Evolutionary conservation across 2,888 invertebrate species (phyloP).

Genomic region (Chalcosyrphus nemorum): DNA sequence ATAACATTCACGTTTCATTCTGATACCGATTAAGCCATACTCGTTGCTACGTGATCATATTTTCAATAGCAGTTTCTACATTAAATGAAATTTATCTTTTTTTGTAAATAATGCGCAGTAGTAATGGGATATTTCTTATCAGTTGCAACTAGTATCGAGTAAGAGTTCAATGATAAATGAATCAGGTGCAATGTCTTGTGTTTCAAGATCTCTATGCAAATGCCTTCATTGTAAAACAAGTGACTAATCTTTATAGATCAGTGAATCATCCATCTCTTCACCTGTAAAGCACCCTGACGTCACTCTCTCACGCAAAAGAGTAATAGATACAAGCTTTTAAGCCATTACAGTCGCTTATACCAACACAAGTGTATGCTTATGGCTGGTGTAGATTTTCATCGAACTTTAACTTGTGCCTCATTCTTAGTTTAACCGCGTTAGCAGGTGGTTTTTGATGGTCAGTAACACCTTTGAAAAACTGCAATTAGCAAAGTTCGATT

Average conservation of each 20-base stretch:
- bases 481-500: constrained; percentile 8
- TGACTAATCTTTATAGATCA: constrained; percentile 15
- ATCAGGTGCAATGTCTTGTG: background rate
- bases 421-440: constrained; percentile 62
- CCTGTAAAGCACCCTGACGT: constrained; percentile 37
- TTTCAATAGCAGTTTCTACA: too few species aligned
- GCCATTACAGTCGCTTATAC: constrained; percentile 58
- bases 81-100: too few species aligned
- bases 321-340: constrained; percentile 60
- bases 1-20: background rate
- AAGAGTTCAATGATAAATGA: background rate
- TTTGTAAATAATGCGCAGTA: constrained; percentile 17
- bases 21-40: constrained; percentile 1
- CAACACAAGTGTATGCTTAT: background rate
- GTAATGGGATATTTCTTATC: background rate
- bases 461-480: constrained; percentile 36
- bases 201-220: background rate
- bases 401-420: constrained; percentile 40
- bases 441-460: constrained; percentile 47
- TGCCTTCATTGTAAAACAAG: background rate
- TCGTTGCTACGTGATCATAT: constrained; percentile 38
- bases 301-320: constrained; percentile 15
- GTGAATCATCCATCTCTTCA: constrained; percentile 51
- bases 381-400: constrained; percentile 36
- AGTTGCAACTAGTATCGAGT: constrained; percentile 1